phyloP scores from a whole-genome alignment of 2,113 vertebrate genomes.

The Prietella phreatophila region DNA sequence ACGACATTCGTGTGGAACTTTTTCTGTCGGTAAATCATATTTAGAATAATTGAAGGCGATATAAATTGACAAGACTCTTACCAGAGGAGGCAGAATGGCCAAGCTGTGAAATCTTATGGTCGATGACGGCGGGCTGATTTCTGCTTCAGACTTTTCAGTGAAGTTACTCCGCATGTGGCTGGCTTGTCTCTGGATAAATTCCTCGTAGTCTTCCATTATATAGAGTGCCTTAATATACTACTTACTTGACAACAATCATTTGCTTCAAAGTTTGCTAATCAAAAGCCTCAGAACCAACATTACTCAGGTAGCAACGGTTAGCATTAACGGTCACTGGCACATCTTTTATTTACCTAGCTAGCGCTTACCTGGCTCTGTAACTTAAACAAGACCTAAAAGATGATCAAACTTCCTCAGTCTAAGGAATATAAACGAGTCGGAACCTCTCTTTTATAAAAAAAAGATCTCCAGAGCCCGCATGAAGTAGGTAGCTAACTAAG shows the following conservation, averaged over 20 bases:
- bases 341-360: neutral
- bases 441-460: neutral
- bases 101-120: slow-evolving; percentile 27
- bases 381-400: neutral
- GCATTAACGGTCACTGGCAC: neutral
- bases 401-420: neutral
- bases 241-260: neutral
- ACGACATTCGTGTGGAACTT: neutral
- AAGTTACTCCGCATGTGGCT: slow-evolving; percentile 43
- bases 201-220: slow-evolving; percentile 69
- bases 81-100: slow-evolving; percentile 38
- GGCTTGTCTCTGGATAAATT: slow-evolving; percentile 61
- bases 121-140: neutral
- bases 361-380: neutral
- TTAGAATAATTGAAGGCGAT: neutral
- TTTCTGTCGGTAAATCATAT: neutral
- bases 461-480: neutral
- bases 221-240: neutral
- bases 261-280: neutral
- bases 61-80: neutral
- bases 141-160: slow-evolving; percentile 6
- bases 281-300: neutral
- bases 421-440: neutral
- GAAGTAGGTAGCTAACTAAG: neutral
- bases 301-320: neutral